phyloP scores from a whole-genome alignment of 2,797 vertebrate genomes.

The Lithobates pipiens region DNA sequence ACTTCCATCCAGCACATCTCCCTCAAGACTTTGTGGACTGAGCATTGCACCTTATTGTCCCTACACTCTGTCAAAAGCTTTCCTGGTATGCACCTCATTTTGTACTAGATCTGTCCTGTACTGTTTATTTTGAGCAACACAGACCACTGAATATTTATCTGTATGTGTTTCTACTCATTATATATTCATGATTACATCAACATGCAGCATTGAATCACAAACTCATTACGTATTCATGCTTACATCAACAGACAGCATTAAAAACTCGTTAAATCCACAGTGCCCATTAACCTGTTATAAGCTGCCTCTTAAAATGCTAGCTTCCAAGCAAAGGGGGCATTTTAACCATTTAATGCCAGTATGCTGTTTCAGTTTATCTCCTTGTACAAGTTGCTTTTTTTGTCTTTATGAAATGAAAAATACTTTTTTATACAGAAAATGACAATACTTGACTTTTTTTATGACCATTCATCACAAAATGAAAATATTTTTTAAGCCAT shows the following conservation, averaged over 20 bases:
- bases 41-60: not conserved
- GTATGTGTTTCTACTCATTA: constrained; percentile 50
- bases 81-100: not conserved
- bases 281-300: constrained; percentile 43
- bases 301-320: not conserved
- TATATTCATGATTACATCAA: constrained; percentile 63
- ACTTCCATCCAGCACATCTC: not conserved
- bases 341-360: not conserved
- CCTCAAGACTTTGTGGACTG: not conserved
- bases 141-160: constrained; percentile 55
- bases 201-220: constrained; percentile 53
- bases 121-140: constrained; percentile 31
- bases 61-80: not conserved
- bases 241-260: constrained; percentile 60
- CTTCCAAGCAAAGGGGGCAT: not conserved
- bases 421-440: too few species aligned
- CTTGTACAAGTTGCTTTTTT: not conserved
- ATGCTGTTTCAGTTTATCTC: not conserved
- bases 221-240: constrained; percentile 60
- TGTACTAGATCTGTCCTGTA: constrained; percentile 33
- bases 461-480: too few species aligned
- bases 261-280: constrained; percentile 58
- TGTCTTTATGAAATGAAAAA: not conserved
- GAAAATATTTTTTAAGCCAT: too few species aligned
- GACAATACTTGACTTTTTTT: too few species aligned